Evolutionary conservation across 1,140 invertebrate species (phyloP), one percentile per base, ranked within the genome.

Genomic region (Bombyx mandarina): DNA sequence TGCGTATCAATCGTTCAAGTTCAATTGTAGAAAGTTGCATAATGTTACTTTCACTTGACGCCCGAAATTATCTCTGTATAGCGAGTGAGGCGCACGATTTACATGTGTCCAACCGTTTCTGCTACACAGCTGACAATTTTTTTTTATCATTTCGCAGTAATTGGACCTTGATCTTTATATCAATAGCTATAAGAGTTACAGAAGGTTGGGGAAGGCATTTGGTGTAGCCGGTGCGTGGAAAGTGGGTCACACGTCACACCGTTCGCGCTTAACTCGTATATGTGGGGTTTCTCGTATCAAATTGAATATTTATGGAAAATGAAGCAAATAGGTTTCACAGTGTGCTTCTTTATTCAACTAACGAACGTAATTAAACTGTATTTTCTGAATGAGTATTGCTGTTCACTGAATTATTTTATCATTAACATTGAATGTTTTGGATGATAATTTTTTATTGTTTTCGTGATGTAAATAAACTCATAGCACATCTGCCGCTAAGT

Each of bases 31-130:
- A 85, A 82, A 83, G 82, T 86, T 86, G 80, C 82, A 75, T 86
- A 86, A 86, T 81, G 74, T 77, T 61, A 82, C 83, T 86, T 86
- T 86, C 83, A 83, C 83, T 82, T 71, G 68, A 62, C 68, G 66
- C 53, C 60, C 66, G 63, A 77, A 82, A 71, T 74, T 76, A 79
- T 77, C 68, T 77, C 67, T 65, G 59, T 64, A 66, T 72, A 69
- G 67, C 71, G 65, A 66, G 71, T 70, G 68, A 76, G 70, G 55
- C 63, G 60, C 63, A 50, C 48, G 54, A 80, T 82, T 78, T 77
- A 67, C 76, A 82, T 79, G 66, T 74, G 68, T 65, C 68, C 65
- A 77, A 61, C 60, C 58, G 54, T 71, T 75, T 74, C 78, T 65
- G 61, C 56, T 63, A 59, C 57, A 61, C 66, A 63, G 58, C 57